Evolutionary conservation across 2,888 invertebrate genomes (phyloP), one percentile per base, ranked within the genome.

Genomic region (Ornithoptera alexandrae): DNA sequence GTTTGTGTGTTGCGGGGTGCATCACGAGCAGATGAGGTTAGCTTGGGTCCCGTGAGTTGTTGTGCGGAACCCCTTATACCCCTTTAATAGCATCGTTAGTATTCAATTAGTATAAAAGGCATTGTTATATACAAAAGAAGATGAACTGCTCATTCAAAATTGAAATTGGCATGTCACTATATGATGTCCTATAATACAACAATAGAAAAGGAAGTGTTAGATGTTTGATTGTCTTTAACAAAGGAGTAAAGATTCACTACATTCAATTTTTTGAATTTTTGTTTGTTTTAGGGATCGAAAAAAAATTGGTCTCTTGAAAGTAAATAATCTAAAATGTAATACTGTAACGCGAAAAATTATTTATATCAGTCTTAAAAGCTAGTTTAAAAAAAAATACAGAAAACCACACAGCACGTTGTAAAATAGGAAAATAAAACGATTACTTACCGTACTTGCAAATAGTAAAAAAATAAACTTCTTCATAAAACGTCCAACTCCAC

Each of bases 361-460:
- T 53, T 5, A 53, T 4, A n/a, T 6, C 53, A 18, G 18, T n/a
- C n/a, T 53, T n/a, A 53, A 15, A n/a, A n/a, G 6, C n/a, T 18
- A n/a, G 18, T 53, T 18, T 53, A 7, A 53, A 8, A 12, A 57
- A 57, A 22, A n/a, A 18, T 57, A 22, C 12, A 59, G 17, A 59
- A 10, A 59, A 59, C 30, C 3, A 17, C 2, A 18, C 15, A 30
- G 30, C 17, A 30, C 30, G 0, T 59, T 4, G 17, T 17, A 59
- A 30, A 59, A 15, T 59, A 59, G 17, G 5, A 30, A 53, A n/a
- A 53, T 53, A 53, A 46, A 53, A 53, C 18, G n/a, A 12, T 73
- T 74, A 85, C 88, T 87, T 79, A 89, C 90, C 87, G 78, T 76
- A 81, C 74, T 82, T 77, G 79, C 77, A 83, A 88, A 88, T 80